Evolutionary conservation across 2,113 vertebrate species (phyloP), one percentile per base, ranked within the genome.

Genomic region (Vulpes ferrilata): DNA sequence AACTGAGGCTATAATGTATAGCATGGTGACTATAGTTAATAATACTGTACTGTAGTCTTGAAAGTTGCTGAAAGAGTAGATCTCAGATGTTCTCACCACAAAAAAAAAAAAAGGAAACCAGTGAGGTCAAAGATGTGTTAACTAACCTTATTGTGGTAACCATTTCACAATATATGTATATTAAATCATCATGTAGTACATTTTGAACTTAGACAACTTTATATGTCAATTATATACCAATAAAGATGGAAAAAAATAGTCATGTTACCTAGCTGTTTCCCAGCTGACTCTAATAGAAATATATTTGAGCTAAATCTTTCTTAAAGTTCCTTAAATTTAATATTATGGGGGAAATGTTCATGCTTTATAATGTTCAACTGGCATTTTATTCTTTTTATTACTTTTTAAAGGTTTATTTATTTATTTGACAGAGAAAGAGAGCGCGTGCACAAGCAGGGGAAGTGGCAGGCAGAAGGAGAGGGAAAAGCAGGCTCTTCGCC

Each of bases 311-410:
- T 60, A 71, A 55, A 59, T 60, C 27, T 92, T 81, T 90, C 59
- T 96, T 95, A 73, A 90, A 73, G 5, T 84, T 96, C 15, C 20
- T 83, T 9, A 80, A 93, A 88, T 95, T 85, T 85, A 85, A 35
- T 73, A 64, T 64, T 12, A 43, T 32, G 57, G 48, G 60, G 17
- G 83, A 84, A 89, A 82, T 74, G 11, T 62, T 86, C 19, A 53
- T 76, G 22, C 51, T 89, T 79, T 74, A 84, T 64, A 69, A 81
- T 84, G 59, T 55, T 97, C 27, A 64, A 2, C 17, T 88, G 71
- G 9, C 5, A 76, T 94, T 95, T 95, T 94, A 53, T 43, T 43
- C 43, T 43, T 43, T 43, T 43, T 43, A 43, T 43, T 43, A 43
- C 43, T 43, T 43, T 43, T 43, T 43, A 43, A 7, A 43, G 43